Percentiles rank a stretch among this genome's conserved stretches.
Conservation (phyloP, 53 echinoderm and acorn worm species). For the Zoroaster sp. region DNA sequence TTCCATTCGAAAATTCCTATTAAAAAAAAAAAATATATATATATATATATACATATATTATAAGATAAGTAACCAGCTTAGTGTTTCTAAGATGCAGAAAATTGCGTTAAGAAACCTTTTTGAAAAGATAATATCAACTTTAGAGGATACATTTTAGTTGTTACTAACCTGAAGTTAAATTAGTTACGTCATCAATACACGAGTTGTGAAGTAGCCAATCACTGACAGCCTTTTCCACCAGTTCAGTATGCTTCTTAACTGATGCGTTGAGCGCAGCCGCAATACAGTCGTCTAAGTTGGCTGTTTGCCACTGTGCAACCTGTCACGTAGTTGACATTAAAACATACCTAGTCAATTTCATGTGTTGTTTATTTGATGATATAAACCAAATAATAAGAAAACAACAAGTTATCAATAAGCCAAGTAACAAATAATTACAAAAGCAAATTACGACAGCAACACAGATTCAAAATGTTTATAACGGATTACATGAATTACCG, state of each 20-base stretch:
- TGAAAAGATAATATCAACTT: neutral
- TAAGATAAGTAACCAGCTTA: no score
- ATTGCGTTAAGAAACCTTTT: neutral
- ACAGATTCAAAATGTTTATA: no score
- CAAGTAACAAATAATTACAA: neutral
- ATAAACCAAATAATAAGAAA: neutral
- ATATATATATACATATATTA: neutral
- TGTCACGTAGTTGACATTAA: no score
- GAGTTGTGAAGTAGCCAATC: constrained; percentile 43
- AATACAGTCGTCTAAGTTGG: constrained; percentile 19
- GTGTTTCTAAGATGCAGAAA: neutral
- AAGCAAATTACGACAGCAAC: neutral
- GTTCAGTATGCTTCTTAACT: neutral
- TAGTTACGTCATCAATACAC: constrained; percentile 19
- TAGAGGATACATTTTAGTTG: neutral
- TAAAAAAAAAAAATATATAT: neutral
- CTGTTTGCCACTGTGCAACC: constrained; percentile 13
- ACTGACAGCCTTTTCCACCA: neutral
- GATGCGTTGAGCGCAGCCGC: constrained; percentile 16
- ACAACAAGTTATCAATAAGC: neutral
- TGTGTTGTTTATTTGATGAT: no score
- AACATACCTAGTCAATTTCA: no score
- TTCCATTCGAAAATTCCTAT: constrained; percentile 47
- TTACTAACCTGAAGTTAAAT: constrained; percentile 25
- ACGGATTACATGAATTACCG: no score